A percentile compares a stretch with the other conserved stretches of the same genome.
Conservation (phyloP, 1,140 invertebrate genomes). For the Saccostrea echinata region DNA sequence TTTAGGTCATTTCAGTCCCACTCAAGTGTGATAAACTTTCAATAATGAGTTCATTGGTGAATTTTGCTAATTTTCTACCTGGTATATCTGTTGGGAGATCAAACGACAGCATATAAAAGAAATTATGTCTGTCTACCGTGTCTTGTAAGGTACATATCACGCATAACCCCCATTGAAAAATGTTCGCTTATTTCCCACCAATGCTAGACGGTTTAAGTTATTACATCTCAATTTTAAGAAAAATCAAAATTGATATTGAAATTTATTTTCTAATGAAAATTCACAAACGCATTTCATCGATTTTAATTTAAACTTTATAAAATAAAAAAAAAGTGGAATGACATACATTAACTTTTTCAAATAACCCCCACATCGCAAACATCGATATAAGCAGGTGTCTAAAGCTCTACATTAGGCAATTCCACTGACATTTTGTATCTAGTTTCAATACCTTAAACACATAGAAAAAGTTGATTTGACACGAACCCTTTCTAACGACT, state of each 20-base stretch:
- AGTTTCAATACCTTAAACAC: not conserved
- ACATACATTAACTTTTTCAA: not conserved
- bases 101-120: not conserved
- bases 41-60: not conserved
- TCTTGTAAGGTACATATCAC: not conserved
- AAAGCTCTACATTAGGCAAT: not conserved
- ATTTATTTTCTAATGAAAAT: no score
- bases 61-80: not conserved
- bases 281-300: not conserved
- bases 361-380: not conserved
- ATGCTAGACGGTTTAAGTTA: no score
- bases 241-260: no score
- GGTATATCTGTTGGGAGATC: not conserved
- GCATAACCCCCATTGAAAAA: not conserved
- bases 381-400: constrained; percentile 1
- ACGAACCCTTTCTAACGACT: not conserved
- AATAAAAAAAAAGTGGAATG: not conserved
- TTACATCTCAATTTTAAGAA: no score
- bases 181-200: no score
- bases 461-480: not conserved
- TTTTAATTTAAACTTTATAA: not conserved
- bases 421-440: not conserved
- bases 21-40: not conserved
- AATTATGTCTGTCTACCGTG: not conserved
- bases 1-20: not conserved